A percentile compares a stretch with the other conserved stretches of the same genome.
phyloP scores from a whole-genome alignment of 2,797 vertebrate species.

The Pipistrellus pygmaeus region DNA sequence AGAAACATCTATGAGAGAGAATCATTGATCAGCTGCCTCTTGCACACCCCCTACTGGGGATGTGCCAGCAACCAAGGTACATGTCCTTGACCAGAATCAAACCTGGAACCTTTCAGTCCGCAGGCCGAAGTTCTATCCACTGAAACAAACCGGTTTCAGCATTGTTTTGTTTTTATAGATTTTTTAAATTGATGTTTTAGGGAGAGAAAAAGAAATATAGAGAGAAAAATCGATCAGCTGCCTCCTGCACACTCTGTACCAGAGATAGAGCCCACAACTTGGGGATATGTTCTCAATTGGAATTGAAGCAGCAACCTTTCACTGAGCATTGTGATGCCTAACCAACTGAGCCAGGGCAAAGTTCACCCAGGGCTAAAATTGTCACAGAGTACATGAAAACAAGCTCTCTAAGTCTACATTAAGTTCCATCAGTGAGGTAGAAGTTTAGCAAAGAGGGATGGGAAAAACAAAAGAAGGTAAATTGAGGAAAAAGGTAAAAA shows the following conservation, averaged over 20 bases:
- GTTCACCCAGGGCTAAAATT: background rate
- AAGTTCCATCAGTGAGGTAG: background rate
- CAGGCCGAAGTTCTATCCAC: too few relatives aligned
- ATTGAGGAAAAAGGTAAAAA: background rate
- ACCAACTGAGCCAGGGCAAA: background rate
- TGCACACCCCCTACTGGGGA: too few relatives aligned
- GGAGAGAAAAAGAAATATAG: background rate
- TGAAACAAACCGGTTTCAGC: too few relatives aligned
- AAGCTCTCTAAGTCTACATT: background rate
- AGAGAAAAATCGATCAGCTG: background rate
- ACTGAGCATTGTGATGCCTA: background rate
- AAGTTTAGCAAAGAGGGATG: conserved; percentile 13
- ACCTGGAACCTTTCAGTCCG: too few relatives aligned
- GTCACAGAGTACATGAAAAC: background rate
- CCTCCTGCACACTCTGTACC: background rate
- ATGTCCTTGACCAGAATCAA: too few relatives aligned
- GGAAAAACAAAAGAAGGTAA: background rate
- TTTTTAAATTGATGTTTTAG: background rate
- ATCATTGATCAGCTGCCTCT: too few relatives aligned
- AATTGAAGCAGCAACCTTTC: background rate
- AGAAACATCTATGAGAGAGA: too few relatives aligned
- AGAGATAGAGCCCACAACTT: background rate
- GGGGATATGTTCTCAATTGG: background rate
- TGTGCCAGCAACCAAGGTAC: too few relatives aligned
- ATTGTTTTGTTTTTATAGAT: background rate